Conservation (phyloP, 1,140 invertebrate species). For the Centruroides vittatus region DNA sequence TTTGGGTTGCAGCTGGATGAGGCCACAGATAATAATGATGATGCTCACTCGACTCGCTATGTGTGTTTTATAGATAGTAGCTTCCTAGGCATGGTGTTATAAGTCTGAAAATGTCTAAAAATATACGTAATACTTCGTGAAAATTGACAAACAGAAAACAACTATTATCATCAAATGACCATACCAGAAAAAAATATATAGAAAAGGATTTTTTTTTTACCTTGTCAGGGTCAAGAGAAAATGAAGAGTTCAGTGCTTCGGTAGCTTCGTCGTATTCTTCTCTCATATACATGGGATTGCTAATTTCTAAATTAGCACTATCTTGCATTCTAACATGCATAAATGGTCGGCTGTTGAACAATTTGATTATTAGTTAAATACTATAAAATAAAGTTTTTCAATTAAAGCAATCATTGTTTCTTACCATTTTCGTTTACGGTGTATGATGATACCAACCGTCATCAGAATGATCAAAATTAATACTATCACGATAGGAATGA, state of each 20-base stretch:
- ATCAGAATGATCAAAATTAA: constrained; percentile 19
- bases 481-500: constrained; percentile 12
- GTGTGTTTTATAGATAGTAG: too few relatives aligned
- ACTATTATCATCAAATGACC: too few relatives aligned
- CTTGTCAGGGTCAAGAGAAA: constrained; percentile 43
- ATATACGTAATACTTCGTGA: too few relatives aligned
- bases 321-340: constrained; percentile 61
- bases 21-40: too few relatives aligned
- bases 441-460: constrained; percentile 20
- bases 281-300: constrained; percentile 66
- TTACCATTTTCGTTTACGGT: constrained; percentile 20
- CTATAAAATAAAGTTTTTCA: too few relatives aligned
- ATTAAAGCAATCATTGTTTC: not conserved
- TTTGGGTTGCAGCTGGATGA: too few relatives aligned
- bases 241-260: constrained; percentile 34
- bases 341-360: constrained; percentile 45
- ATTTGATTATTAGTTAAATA: too few relatives aligned
- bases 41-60: too few relatives aligned
- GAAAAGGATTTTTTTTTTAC: constrained; percentile 23
- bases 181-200: too few relatives aligned
- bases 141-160: too few relatives aligned
- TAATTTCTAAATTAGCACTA: constrained; percentile 54
- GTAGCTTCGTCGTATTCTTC: constrained; percentile 43
- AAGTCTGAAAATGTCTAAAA: too few relatives aligned
- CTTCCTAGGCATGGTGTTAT: too few relatives aligned